Conservation (phyloP, 64 coral and sea anemone species). For the Platygyra sinensis region DNA sequence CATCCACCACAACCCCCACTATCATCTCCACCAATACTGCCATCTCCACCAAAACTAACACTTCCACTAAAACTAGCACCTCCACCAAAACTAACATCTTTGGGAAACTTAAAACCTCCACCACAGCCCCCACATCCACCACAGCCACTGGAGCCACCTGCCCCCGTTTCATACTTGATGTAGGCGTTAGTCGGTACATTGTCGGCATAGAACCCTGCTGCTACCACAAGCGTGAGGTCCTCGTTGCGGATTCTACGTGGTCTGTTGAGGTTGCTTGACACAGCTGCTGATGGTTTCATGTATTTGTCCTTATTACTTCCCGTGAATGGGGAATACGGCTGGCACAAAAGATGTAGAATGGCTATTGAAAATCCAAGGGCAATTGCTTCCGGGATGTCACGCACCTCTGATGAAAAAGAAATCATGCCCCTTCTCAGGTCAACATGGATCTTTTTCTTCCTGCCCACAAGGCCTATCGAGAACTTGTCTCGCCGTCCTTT, state of each 20-base stretch:
- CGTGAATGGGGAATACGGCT: conserved; percentile 44
- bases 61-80: conserved; percentile 29
- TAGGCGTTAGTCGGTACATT: conserved; percentile 34
- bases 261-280: not conserved
- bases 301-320: not conserved
- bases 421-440: conserved; percentile 39
- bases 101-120: not conserved
- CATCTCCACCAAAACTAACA: conserved; percentile 28
- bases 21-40: too few species aligned
- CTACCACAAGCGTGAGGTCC: conserved; percentile 16
- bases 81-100: not conserved
- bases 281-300: conserved; percentile 18
- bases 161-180: conserved; percentile 24
- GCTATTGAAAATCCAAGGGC: conserved; percentile 73
- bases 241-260: conserved; percentile 56
- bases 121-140: conserved; percentile 45
- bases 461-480: conserved; percentile 21
- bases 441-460: conserved; percentile 17
- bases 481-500: not conserved
- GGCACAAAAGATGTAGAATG: conserved; percentile 62
- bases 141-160: conserved; percentile 20
- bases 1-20: too few species aligned
- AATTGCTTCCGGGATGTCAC: conserved; percentile 50
- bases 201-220: conserved; percentile 39
- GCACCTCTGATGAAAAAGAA: conserved; percentile 8